phyloP scores from a whole-genome alignment of 2,888 invertebrate genomes.

The Tromatobia lineatoria region DNA sequence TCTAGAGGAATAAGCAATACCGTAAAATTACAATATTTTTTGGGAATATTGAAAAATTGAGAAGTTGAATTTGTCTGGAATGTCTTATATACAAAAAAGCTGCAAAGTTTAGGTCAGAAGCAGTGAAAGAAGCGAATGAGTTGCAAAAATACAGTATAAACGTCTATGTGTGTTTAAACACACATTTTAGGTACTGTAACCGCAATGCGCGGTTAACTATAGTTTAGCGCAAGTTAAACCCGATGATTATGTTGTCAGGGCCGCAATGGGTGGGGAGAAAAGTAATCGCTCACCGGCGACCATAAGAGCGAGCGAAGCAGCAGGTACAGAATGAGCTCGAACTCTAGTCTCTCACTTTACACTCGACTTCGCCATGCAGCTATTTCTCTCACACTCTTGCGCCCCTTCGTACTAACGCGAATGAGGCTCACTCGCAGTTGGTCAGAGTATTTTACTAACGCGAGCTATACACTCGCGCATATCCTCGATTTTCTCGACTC shows the following conservation, averaged over 20 bases:
- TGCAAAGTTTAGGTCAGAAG: neutral
- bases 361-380: neutral
- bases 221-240: constrained; percentile 83
- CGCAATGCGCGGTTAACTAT: constrained; percentile 83
- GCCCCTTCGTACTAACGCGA: constrained; percentile 20
- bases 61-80: neutral
- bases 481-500: constrained; percentile 51
- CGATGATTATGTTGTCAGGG: constrained; percentile 85
- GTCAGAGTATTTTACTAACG: constrained; percentile 45
- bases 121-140: constrained; percentile 23
- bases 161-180: constrained; percentile 76
- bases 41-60: no score
- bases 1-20: no score
- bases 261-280: constrained; percentile 81
- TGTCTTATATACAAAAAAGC: constrained; percentile 17
- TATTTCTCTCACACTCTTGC: constrained; percentile 33
- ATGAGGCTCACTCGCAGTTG: constrained; percentile 33
- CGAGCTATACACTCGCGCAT: constrained; percentile 36
- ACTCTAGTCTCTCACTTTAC: constrained; percentile 44
- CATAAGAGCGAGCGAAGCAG: constrained; percentile 48
- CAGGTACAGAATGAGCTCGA: constrained; percentile 58
- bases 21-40: no score
- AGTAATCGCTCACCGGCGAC: constrained; percentile 83
- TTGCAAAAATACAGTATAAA: constrained; percentile 7
- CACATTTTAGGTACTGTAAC: constrained; percentile 83